Percentiles rank a stretch among this genome's conserved stretches.
Conservation (phyloP, 1,140 invertebrate species). For the Chlorops oryzae region DNA sequence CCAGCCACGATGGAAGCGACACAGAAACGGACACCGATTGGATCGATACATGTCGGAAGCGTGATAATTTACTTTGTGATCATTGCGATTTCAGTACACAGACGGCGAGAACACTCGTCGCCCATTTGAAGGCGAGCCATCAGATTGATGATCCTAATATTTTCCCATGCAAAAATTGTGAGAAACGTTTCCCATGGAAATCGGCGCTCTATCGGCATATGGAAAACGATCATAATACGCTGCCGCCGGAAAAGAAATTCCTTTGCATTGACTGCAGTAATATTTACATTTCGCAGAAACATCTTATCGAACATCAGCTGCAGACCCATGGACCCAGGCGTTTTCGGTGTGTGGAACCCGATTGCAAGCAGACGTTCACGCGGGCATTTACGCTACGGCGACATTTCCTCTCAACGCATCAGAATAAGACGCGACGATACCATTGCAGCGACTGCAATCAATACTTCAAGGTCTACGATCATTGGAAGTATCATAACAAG, state of each 20-base stretch:
- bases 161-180: neutral
- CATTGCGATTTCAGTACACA: neutral
- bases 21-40: neutral
- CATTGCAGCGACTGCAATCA: conserved; percentile 4
- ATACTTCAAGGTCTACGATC: conserved; percentile 9
- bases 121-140: conserved; percentile 1
- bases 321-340: conserved; percentile 2
- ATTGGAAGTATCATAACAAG: conserved; percentile 8
- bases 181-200: conserved; percentile 5
- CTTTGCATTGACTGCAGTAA: conserved; percentile 4
- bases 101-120: conserved; percentile 3
- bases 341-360: conserved; percentile 2
- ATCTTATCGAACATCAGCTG: conserved; percentile 1
- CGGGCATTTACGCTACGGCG: conserved; percentile 1
- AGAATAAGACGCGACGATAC: conserved; percentile 1
- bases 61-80: conserved; percentile 3
- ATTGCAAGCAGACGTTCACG: conserved; percentile 5
- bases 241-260: conserved; percentile 1
- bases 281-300: neutral
- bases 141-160: conserved; percentile 2
- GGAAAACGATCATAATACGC: neutral
- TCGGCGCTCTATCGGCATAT: conserved; percentile 5
- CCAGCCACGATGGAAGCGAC: neutral
- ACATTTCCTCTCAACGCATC: conserved; percentile 6
- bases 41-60: too few relatives aligned